Conservation (phyloP, 2,888 invertebrate genomes). For the Agelastica alni region DNA sequence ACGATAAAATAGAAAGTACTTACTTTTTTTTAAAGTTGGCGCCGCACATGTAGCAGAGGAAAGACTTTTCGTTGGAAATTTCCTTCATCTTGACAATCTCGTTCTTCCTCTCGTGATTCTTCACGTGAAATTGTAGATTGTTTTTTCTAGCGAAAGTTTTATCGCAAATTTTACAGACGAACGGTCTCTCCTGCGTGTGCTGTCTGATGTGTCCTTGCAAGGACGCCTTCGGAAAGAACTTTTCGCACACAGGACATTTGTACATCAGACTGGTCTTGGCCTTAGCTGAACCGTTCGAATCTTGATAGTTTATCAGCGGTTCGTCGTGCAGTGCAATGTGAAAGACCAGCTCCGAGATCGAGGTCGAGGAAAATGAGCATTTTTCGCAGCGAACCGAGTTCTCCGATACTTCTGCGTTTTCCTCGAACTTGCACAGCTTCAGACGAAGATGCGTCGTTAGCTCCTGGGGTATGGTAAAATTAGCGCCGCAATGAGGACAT, state of each 20-base stretch:
- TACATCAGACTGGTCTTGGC: constrained; percentile 58
- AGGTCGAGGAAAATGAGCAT: constrained; percentile 66
- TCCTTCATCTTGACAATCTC: constrained; percentile 15
- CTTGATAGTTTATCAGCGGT: constrained; percentile 50
- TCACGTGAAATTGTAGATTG: constrained; percentile 67
- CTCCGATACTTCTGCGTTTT: constrained; percentile 30
- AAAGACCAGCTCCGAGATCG: constrained; percentile 72
- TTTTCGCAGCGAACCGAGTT: constrained; percentile 59
- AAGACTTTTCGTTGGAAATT: constrained; percentile 39
- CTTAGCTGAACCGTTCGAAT: constrained; percentile 43
- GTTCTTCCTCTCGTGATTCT: constrained; percentile 50
- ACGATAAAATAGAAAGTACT: too few species aligned
- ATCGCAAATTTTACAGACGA: constrained; percentile 66
- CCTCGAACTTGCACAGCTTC: constrained; percentile 61
- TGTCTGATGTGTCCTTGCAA: constrained; percentile 71
- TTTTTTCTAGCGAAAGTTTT: constrained; percentile 69
- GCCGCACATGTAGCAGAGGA: constrained; percentile 58
- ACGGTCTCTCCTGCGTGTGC: constrained; percentile 77
- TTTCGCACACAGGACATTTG: constrained; percentile 70
- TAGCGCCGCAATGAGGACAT: constrained; percentile 73
- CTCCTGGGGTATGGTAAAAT: constrained; percentile 74
- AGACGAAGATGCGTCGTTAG: constrained; percentile 71
- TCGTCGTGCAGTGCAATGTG: constrained; percentile 71
- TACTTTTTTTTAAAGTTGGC: constrained; percentile 59
- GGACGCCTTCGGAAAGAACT: constrained; percentile 67